Conservation (phyloP, 2,888 invertebrate species). For the Deroplatys truncata region DNA sequence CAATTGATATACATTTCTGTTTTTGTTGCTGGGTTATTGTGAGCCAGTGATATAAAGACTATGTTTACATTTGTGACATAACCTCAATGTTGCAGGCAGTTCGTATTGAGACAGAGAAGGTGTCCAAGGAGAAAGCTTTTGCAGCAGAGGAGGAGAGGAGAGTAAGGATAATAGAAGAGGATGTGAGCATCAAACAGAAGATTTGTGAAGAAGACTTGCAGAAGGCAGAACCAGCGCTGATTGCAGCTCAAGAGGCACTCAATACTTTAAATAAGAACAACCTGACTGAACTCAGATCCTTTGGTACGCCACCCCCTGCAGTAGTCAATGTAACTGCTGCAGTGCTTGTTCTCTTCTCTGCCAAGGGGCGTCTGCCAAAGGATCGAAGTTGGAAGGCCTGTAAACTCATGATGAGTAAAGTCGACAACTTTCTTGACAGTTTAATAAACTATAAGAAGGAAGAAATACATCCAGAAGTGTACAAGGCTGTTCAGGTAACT, state of each 20-base stretch:
- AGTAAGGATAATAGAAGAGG: conserved; percentile 83
- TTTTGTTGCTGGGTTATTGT: no score
- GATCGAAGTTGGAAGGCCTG: conserved; percentile 90
- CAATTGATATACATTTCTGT: no score
- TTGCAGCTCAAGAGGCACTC: conserved; percentile 85
- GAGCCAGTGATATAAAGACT: no score
- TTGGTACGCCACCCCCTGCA: conserved; percentile 85
- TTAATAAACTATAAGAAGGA: conserved; percentile 89
- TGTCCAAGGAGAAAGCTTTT: conserved; percentile 28
- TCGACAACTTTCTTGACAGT: conserved; percentile 79
- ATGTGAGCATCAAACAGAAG: conserved; percentile 77
- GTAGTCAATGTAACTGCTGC: conserved; percentile 84
- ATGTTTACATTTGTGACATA: no score
- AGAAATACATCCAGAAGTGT: conserved; percentile 82
- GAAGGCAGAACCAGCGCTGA: conserved; percentile 85
- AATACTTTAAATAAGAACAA: conserved; percentile 92
- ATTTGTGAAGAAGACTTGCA: conserved; percentile 85
- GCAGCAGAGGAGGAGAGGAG: conserved; percentile 84
- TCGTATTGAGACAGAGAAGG: conserved; percentile 85
- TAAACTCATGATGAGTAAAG: conserved; percentile 86
- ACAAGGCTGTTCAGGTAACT: conserved; percentile 64
- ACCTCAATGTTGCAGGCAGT: conserved; percentile 44
- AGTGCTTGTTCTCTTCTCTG: conserved; percentile 79
- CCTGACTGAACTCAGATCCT: conserved; percentile 89
- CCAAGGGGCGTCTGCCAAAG: conserved; percentile 80